Evolutionary conservation across 2,888 invertebrate species (phyloP).

Genomic region (Cerceris ruficornis): DNA sequence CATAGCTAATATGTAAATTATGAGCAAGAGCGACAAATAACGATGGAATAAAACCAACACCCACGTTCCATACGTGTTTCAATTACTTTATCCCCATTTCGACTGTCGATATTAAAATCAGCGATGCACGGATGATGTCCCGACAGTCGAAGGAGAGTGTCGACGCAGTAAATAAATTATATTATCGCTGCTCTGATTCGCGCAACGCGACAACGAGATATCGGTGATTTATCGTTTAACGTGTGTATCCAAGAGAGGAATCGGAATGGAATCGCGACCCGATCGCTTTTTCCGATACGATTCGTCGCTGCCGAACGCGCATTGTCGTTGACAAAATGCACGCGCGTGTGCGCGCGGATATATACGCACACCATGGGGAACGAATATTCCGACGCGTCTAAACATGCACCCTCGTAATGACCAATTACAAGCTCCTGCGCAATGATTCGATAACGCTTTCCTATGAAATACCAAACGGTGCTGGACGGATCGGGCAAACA

Average conservation of each 20-base stretch:
- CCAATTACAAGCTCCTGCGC: neutral
- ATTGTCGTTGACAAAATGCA: too few relatives aligned
- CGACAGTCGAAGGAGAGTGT: conserved; percentile 11
- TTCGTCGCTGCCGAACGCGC: too few relatives aligned
- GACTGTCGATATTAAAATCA: neutral
- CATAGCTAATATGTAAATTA: too few relatives aligned
- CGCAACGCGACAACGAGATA: neutral
- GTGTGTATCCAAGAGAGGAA: neutral
- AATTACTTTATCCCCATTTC: neutral
- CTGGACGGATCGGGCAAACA: conserved; percentile 3
- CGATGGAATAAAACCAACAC: neutral
- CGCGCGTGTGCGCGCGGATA: neutral
- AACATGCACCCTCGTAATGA: neutral
- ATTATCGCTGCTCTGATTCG: neutral
- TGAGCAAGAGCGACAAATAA: too few relatives aligned
- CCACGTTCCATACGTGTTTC: neutral
- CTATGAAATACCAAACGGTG: conserved; percentile 10
- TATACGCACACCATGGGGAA: neutral
- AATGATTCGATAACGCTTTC: conserved; percentile 37
- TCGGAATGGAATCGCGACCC: neutral
- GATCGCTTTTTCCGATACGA: neutral
- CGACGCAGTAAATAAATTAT: neutral
- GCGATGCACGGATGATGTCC: conserved; percentile 24
- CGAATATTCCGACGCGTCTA: neutral
- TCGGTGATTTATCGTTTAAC: neutral